These are phyloP conservation scores for Ceratotherium simum DNA, from an alignment of 2,113 vertebrate species.

Conservation along the genomic window DNA sequence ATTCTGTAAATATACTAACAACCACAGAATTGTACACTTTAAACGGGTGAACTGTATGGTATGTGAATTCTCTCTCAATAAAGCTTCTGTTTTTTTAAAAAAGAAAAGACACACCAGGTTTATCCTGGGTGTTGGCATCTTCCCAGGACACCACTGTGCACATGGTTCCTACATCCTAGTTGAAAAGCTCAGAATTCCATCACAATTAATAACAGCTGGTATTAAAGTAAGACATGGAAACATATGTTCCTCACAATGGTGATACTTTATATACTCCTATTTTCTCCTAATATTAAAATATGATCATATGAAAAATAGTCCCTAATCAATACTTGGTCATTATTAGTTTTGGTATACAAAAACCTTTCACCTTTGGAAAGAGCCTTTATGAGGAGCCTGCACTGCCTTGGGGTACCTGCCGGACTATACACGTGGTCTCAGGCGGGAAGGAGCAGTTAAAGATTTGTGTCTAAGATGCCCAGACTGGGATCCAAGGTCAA, in stretches of 20 bases:
- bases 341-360: background rate
- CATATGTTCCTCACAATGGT: background rate
- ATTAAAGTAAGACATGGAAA: background rate
- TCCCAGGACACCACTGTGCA: background rate
- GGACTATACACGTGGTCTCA: too few species aligned
- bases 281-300: background rate
- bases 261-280: background rate
- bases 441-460: background rate
- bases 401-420: background rate
- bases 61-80: background rate
- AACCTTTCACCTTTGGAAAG: background rate
- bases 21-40: background rate
- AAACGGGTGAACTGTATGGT: background rate
- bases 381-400: background rate
- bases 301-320: background rate
- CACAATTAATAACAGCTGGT: background rate
- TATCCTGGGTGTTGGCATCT: background rate
- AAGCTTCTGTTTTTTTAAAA: background rate
- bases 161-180: accelerated
- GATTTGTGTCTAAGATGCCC: background rate
- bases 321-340: too few species aligned
- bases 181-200: background rate
- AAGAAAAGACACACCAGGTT: background rate
- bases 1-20: background rate
- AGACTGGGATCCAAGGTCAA: background rate